Conservation (phyloP, 2,797 vertebrate genomes). For the Sebastes matsubarae region DNA sequence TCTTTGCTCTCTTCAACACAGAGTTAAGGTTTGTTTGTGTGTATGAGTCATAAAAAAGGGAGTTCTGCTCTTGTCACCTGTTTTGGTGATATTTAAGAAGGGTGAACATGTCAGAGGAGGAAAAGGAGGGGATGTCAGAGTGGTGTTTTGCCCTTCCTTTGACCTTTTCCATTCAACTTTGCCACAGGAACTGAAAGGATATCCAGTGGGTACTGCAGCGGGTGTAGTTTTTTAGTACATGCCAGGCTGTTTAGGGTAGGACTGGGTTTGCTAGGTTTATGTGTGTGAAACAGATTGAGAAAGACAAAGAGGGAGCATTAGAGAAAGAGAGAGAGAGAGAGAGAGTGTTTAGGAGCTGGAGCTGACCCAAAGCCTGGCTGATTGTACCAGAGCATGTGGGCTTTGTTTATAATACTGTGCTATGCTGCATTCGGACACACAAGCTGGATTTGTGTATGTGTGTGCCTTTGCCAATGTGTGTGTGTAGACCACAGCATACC, state of each 20-base stretch:
- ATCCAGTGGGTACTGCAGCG: conserved; percentile 39
- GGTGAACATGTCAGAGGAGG: conserved; percentile 35
- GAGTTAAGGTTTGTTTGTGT: conserved; percentile 82
- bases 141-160: conserved; percentile 38
- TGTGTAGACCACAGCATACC: conserved; percentile 79
- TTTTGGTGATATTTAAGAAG: conserved; percentile 37
- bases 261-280: conserved; percentile 47
- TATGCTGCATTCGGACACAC: conserved; percentile 60
- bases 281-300: conserved; percentile 57
- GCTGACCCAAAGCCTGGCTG: conserved; percentile 57
- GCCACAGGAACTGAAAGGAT: conserved; percentile 51
- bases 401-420: conserved; percentile 78
- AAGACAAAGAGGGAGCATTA: conserved; percentile 33
- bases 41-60: conserved; percentile 43
- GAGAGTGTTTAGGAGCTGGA: conserved; percentile 58
- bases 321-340: conserved; percentile 20
- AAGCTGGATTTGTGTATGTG: conserved; percentile 32
- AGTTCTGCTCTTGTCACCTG: conserved; percentile 59
- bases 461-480: conserved; percentile 10
- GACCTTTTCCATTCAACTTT: conserved; percentile 59
- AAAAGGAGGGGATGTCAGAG: conserved; percentile 36
- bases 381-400: conserved; percentile 74
- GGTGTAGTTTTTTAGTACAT: conserved; percentile 15
- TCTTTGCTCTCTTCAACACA: conserved; percentile 92
- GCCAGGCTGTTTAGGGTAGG: conserved; percentile 41